Conservation (phyloP, 2,113 vertebrate genomes). For the Cnemophilus loriae region DNA sequence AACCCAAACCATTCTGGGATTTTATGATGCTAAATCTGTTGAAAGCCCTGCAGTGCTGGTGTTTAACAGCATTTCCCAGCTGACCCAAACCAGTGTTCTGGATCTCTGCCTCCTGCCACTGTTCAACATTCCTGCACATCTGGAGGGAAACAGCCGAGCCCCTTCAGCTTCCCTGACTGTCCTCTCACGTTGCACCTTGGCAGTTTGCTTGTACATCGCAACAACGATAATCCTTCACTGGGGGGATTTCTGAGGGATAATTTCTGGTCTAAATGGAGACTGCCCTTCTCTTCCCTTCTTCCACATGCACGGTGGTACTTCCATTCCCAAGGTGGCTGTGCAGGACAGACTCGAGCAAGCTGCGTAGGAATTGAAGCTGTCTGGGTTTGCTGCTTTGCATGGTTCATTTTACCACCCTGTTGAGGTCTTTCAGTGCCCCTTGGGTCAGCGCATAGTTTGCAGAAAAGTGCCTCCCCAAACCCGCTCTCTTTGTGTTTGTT, state of each 20-base stretch:
- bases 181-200: accelerated
- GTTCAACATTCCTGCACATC: neutral
- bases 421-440: neutral
- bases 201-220: neutral
- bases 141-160: neutral
- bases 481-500: neutral
- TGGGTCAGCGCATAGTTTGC: neutral
- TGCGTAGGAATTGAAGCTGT: neutral
- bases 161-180: neutral
- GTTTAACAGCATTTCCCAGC: neutral
- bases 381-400: neutral
- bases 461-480: neutral
- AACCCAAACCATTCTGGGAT: neutral
- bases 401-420: neutral
- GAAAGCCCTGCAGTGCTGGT: neutral
- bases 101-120: neutral
- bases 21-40: neutral
- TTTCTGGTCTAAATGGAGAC: neutral
- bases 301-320: accelerated
- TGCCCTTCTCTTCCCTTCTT: neutral
- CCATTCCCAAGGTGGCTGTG: neutral
- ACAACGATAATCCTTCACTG: too few species aligned
- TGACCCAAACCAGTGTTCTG: neutral
- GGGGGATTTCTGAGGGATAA: neutral
- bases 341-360: neutral